Percentiles rank a stretch among this genome's conserved stretches.
These are phyloP conservation scores for Erebia aethiops DNA, from an alignment of 2,888 invertebrate species.

Conservation along the genomic window DNA sequence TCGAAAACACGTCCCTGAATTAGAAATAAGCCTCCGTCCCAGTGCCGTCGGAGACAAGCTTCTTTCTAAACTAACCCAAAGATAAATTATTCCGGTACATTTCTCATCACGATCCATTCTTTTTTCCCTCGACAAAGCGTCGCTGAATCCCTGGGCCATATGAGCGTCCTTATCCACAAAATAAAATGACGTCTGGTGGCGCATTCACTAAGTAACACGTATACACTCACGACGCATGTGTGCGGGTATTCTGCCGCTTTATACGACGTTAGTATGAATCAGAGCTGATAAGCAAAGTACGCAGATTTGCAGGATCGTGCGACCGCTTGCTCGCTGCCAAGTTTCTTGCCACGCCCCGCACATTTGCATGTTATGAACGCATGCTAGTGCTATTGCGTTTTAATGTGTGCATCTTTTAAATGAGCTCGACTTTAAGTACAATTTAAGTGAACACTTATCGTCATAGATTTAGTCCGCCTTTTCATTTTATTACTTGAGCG, in stretches of 20 bases:
- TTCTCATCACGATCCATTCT: constrained; percentile 75
- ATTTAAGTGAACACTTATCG: constrained; percentile 40
- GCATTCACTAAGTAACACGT: constrained; percentile 64
- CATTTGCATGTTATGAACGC: constrained; percentile 70
- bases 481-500: constrained; percentile 2
- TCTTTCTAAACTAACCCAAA: constrained; percentile 70
- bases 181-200: constrained; percentile 67
- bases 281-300: constrained; percentile 74
- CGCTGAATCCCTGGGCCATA: constrained; percentile 70
- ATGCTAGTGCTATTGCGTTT: constrained; percentile 55
- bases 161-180: constrained; percentile 69
- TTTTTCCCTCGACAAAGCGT: constrained; percentile 71
- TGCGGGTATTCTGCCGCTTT: constrained; percentile 48
- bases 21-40: constrained; percentile 70
- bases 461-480: constrained; percentile 16
- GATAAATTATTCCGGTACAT: constrained; percentile 78
- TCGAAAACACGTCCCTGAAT: constrained; percentile 68
- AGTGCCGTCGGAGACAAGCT: constrained; percentile 63
- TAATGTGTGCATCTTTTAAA: constrained; percentile 46
- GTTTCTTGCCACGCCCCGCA: constrained; percentile 72
- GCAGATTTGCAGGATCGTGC: constrained; percentile 73
- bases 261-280: constrained; percentile 69
- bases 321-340: constrained; percentile 68
- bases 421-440: constrained; percentile 37
- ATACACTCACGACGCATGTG: constrained; percentile 52